Conservation (phyloP, 2,888 invertebrate species). For the Marronus borbonicus region DNA sequence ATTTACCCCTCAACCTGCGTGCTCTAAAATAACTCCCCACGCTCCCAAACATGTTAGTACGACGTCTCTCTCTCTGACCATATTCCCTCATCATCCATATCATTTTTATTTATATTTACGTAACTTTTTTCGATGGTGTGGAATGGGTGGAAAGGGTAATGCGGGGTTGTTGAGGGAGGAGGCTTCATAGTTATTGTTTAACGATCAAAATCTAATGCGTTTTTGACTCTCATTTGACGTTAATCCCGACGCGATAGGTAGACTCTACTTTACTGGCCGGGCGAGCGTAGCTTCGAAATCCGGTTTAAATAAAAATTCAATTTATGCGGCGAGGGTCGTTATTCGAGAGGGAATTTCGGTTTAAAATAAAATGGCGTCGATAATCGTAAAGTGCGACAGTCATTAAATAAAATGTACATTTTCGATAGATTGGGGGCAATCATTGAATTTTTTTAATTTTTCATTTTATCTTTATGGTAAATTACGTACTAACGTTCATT, state of each 20-base stretch:
- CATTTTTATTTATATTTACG: too few species aligned
- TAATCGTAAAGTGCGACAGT: background rate
- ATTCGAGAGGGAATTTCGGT: constrained; percentile 1
- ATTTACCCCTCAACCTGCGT: background rate
- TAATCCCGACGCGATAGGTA: constrained; percentile 2
- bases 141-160: background rate
- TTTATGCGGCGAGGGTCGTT: background rate
- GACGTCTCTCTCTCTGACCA: too few species aligned
- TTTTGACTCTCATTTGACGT: constrained; percentile 36
- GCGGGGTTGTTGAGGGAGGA: background rate
- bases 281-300: background rate
- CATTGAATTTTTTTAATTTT: too few species aligned
- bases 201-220: constrained; percentile 42
- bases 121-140: background rate
- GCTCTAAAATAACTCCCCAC: background rate
- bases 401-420: constrained; percentile 27
- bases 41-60: background rate
- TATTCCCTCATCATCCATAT: too few species aligned
- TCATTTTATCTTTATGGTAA: too few species aligned
- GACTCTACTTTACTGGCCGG: constrained; percentile 9
- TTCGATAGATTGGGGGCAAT: background rate
- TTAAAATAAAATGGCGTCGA: constrained; percentile 27
- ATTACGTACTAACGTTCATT: too few species aligned
- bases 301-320: constrained; percentile 41
- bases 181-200: constrained; percentile 39